Percentiles rank a stretch among this genome's conserved stretches.
Evolutionary conservation across 2,797 vertebrate species (phyloP).

Genomic region (Pantherophis alleghaniensis): DNA sequence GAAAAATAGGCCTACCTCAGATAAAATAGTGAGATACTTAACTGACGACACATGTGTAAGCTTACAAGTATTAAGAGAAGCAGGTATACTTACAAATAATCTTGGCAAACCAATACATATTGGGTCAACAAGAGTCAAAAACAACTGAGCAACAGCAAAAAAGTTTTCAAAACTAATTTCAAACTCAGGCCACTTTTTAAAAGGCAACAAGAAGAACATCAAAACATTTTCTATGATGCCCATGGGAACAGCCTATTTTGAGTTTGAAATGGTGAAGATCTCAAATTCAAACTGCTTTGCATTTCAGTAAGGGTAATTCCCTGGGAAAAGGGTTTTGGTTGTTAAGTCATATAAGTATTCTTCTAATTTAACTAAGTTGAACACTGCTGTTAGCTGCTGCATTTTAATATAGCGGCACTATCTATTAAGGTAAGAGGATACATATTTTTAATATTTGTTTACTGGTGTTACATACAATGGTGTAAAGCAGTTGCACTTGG

Average conservation of each 20-base stretch:
- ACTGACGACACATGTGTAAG: neutral
- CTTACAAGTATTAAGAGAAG: neutral
- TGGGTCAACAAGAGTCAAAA: neutral
- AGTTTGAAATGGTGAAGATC: neutral
- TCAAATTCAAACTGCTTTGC: neutral
- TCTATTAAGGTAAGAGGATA: neutral
- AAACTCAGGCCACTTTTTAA: neutral
- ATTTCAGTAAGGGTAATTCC: neutral
- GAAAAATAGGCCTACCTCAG: neutral
- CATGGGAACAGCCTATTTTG: neutral
- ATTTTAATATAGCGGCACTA: neutral
- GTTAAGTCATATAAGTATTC: neutral
- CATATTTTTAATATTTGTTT: neutral
- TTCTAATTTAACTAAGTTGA: neutral
- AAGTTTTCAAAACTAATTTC: neutral
- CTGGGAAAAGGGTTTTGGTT: neutral
- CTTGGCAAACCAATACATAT: neutral
- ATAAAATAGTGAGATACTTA: neutral
- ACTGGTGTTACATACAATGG: neutral
- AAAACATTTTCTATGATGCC: neutral
- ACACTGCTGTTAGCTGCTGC: neutral
- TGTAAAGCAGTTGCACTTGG: neutral
- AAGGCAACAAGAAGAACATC: neutral
- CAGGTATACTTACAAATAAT: neutral
- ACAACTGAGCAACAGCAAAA: neutral